phyloP scores from a whole-genome alignment of 2,113 vertebrate genomes.

The Camelus dromedarius region DNA sequence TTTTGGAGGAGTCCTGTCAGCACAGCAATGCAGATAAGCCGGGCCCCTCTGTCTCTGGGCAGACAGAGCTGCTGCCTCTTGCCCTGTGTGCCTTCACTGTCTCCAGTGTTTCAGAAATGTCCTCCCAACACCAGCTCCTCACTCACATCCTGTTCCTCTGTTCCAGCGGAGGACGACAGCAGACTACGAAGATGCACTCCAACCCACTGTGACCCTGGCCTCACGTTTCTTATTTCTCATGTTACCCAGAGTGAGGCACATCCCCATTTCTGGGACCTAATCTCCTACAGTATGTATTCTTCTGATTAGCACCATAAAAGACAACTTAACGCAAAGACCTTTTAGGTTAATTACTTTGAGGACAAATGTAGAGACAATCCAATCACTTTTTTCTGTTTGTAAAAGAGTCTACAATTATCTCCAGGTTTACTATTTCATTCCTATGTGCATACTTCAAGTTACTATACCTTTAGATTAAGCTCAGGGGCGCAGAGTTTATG shows the following conservation, averaged over 20 bases:
- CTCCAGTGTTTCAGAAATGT: neutral
- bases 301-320: constrained; percentile 73
- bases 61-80: neutral
- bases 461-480: constrained; percentile 1
- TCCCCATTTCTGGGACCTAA: neutral
- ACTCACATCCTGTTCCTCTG: neutral
- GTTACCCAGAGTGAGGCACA: neutral
- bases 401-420: constrained; percentile 7
- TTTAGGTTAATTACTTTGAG: constrained; percentile 41
- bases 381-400: constrained; percentile 1
- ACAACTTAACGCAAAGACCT: constrained; percentile 51
- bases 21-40: neutral
- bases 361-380: constrained; percentile 21
- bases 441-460: neutral
- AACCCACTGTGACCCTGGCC: neutral
- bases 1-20: constrained; percentile 16
- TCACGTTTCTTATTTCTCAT: neutral
- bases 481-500: constrained; percentile 2
- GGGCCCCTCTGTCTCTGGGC: neutral
- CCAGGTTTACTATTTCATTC: constrained; percentile 51
- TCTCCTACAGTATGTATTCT: constrained; percentile 1
- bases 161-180: neutral
- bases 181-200: neutral
- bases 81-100: neutral
- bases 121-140: neutral